Conservation (phyloP, 2,113 vertebrate species). For the Rhipidura dahli region DNA sequence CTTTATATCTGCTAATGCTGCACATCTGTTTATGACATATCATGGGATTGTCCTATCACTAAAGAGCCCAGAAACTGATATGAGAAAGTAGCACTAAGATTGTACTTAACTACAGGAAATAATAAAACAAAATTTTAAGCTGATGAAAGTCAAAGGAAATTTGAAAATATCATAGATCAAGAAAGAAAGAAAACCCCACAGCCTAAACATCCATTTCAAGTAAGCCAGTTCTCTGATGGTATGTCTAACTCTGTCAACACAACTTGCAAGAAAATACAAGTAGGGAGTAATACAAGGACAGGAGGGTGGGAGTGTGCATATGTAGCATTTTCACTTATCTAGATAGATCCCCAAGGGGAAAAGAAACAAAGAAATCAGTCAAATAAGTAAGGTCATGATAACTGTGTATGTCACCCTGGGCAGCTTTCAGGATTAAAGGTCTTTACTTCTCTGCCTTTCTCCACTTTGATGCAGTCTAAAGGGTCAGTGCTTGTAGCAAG, state of each 20-base stretch:
- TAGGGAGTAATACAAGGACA: not conserved
- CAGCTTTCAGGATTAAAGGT: not conserved
- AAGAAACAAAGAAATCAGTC: not conserved
- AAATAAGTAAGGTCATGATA: not conserved
- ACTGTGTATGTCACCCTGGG: not conserved
- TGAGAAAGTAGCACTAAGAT: not conserved
- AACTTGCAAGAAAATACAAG: not conserved
- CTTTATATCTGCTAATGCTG: not conserved
- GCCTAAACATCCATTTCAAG: not conserved
- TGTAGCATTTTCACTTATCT: not conserved
- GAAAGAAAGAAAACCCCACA: not conserved
- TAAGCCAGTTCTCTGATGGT: not conserved
- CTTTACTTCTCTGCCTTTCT: not conserved
- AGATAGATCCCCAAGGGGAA: not conserved
- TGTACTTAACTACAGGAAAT: not conserved
- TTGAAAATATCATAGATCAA: not conserved
- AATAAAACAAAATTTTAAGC: not conserved
- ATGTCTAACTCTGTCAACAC: not conserved
- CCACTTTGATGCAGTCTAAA: not conserved
- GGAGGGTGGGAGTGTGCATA: not conserved
- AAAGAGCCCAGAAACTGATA: not conserved
- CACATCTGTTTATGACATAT: not conserved
- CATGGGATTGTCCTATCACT: not conserved
- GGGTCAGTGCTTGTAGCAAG: not conserved
- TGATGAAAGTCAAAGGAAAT: not conserved